phyloP scores from a whole-genome alignment of 2,113 vertebrate genomes.

The Crypturellus undulatus region DNA sequence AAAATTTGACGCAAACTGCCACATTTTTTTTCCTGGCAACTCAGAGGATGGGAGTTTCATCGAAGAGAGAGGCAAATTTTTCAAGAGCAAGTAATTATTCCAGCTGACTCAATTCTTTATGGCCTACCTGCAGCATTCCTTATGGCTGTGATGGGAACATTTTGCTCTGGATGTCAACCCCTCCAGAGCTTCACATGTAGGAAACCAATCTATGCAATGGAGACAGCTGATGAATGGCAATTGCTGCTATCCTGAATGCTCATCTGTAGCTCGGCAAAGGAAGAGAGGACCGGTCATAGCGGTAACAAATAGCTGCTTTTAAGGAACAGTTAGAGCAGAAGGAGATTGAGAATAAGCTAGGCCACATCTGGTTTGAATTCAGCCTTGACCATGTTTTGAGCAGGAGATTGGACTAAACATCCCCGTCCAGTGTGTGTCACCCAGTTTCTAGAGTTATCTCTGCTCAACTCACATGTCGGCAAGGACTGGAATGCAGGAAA shows the following conservation, averaged over 20 bases:
- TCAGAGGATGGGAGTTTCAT: background rate
- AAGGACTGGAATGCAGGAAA: background rate
- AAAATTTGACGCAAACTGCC: background rate
- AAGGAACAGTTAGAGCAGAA: background rate
- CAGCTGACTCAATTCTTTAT: background rate
- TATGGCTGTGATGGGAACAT: background rate
- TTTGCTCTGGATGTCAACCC: background rate
- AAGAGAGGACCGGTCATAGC: background rate
- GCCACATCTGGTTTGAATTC: background rate
- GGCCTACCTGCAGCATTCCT: background rate
- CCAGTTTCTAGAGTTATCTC: background rate
- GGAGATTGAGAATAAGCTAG: background rate
- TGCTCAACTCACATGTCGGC: background rate
- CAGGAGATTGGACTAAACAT: background rate
- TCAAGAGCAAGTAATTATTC: background rate
- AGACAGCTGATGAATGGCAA: background rate
- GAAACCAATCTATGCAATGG: fast-evolving
- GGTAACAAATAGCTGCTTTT: background rate
- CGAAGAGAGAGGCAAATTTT: background rate
- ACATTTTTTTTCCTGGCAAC: background rate
- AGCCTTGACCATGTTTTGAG: background rate
- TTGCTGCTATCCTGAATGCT: background rate
- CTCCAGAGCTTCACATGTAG: background rate
- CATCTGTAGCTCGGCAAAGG: fast-evolving
- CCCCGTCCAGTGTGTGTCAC: background rate